These are phyloP conservation scores for Maniola hyperantus DNA, from an alignment of 2,888 invertebrate genomes.

Conservation along the genomic window DNA sequence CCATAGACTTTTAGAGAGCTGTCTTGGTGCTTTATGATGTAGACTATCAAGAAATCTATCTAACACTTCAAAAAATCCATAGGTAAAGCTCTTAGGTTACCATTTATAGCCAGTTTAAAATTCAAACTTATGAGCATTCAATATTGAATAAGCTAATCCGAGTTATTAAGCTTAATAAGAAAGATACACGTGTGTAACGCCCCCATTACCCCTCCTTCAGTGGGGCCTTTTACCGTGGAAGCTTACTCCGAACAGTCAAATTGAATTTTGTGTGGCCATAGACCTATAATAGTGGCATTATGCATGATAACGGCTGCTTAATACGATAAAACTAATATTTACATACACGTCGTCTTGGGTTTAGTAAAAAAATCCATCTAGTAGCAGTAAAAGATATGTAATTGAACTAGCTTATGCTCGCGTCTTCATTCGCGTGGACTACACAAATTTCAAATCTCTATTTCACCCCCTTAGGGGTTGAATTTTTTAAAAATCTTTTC, in stretches of 20 bases:
- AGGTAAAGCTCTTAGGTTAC: no score
- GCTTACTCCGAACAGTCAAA: slow-evolving; percentile 25
- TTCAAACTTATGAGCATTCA: neutral
- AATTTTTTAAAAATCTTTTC: no score
- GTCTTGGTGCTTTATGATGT: no score
- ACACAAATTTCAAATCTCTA: no score
- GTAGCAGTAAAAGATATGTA: slow-evolving; percentile 17
- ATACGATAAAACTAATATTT: slow-evolving; percentile 39
- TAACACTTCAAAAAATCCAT: no score
- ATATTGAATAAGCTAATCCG: neutral
- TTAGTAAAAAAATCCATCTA: slow-evolving; percentile 21
- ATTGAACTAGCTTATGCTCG: no score
- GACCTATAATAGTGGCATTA: no score
- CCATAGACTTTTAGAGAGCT: no score
- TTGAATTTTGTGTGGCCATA: slow-evolving; percentile 23
- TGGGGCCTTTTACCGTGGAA: slow-evolving; percentile 21
- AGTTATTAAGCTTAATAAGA: slow-evolving; percentile 2
- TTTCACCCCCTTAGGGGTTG: no score
- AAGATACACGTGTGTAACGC: slow-evolving; percentile 18
- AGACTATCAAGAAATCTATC: no score
- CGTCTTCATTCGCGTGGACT: no score
- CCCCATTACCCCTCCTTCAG: slow-evolving; percentile 17
- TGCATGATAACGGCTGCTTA: slow-evolving; percentile 34
- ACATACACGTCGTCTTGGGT: slow-evolving; percentile 30
- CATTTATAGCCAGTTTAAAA: no score